Evolutionary conservation across 2,113 vertebrate genomes (phyloP), one percentile per base, ranked within the genome.

Genomic region (Pandion haliaetus): DNA sequence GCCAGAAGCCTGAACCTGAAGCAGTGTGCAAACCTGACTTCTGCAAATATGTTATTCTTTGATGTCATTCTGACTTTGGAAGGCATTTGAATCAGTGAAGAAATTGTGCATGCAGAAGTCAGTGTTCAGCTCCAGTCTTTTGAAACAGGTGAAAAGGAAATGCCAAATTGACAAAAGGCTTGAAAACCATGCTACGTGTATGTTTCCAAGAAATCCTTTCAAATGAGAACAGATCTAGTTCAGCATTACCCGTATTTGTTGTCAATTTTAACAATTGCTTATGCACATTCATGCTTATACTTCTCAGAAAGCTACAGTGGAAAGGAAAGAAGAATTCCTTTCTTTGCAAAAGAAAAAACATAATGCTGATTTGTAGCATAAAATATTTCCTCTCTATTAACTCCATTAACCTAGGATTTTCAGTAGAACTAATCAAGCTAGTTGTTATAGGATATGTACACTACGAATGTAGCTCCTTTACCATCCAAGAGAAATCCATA

Each of bases 71-170:
- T 92, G 62, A 79, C 82, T 92, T 82, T 83, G 86, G 42, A 82
- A 40, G 10, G 16, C 89, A 65, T 42, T 42, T 84, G 82, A 88
- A 61, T 78, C 58, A 65, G 12, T 63, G 52, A 59, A 90, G 52
- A 58, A 91, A 38, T 88, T 24, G 45, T 19, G 38, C 20, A 58
- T 47, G 31, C n/a, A 52, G 65, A 88, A 86, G 36, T 63, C 28
- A 63, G 59, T 77, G 65, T 55, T 81, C 55, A 81, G 38, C 72
- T 57, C 52, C 29, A 29, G 26, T 55, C 61, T 71, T 94, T 83
- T 78, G 65, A 95, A 95, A 93, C 8, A 80, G 52, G 52, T 76
- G 44, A 44, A 62, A 92, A 82, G 79, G 94, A 96, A 81, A 62
- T 65, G 10, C 34, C 20, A 67, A 44, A 47, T 6, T 71, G 45